Conservation (phyloP, 1,140 invertebrate species). For the Drosophila ficusphila region DNA sequence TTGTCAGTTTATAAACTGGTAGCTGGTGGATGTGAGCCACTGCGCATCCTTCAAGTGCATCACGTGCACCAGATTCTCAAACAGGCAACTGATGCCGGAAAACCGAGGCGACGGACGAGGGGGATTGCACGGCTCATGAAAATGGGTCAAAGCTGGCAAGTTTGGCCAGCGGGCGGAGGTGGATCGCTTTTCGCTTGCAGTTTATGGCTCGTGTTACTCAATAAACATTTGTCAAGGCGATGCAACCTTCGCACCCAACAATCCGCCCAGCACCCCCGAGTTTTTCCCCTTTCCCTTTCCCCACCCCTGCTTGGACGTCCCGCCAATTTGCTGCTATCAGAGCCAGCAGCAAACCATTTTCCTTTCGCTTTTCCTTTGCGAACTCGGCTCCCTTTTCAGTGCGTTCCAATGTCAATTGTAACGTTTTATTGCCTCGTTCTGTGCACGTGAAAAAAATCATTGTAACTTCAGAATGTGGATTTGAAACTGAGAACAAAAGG, state of each 20-base stretch:
- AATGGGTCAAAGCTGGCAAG: constrained; percentile 60
- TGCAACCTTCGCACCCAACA: constrained; percentile 27
- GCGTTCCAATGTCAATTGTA: constrained; percentile 64
- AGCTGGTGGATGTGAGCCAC: constrained; percentile 52
- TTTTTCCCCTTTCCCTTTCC: too few relatives aligned
- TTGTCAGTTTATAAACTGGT: constrained; percentile 79
- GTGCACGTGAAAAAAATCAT: constrained; percentile 12
- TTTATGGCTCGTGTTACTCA: constrained; percentile 74
- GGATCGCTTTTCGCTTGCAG: constrained; percentile 31
- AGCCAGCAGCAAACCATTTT: constrained; percentile 22
- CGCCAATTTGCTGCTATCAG: constrained; percentile 64
- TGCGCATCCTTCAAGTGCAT: constrained; percentile 62
- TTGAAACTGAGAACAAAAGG: neutral
- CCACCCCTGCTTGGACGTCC: neutral
- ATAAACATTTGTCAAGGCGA: constrained; percentile 73
- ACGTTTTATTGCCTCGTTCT: constrained; percentile 69
- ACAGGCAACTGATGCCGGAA: constrained; percentile 35
- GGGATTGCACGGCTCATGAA: constrained; percentile 7
- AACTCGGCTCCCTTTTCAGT: constrained; percentile 28
- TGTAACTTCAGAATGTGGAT: neutral
- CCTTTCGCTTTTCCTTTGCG: neutral
- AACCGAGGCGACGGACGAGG: neutral
- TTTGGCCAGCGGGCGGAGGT: constrained; percentile 17
- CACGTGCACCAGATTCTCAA: constrained; percentile 61
- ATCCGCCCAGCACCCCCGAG: neutral